Percentiles rank a stretch among this genome's conserved stretches.
Conservation (phyloP, 2,113 vertebrate genomes). For the Macheiramphus alcinus region DNA sequence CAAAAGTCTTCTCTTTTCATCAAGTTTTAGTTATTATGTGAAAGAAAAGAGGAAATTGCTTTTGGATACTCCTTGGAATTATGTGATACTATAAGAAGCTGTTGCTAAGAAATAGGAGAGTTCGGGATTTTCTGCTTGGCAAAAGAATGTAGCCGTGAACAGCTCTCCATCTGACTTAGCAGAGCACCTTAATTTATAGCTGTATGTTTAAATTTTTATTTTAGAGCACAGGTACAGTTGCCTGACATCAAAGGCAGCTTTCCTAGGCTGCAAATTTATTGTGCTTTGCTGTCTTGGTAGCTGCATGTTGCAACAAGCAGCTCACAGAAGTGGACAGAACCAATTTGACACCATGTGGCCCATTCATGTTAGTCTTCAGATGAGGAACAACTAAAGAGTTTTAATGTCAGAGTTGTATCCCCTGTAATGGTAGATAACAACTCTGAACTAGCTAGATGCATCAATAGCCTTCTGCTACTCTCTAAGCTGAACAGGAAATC, state of each 20-base stretch:
- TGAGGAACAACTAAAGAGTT: background rate
- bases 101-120: conserved; percentile 1
- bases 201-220: conserved; percentile 19
- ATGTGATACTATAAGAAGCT: background rate
- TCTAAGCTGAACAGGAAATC: conserved; percentile 60
- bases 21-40: conserved; percentile 13
- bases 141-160: background rate
- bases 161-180: background rate
- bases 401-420: conserved; percentile 2
- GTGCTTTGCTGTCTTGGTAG: background rate
- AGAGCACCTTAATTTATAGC: conserved; percentile 41
- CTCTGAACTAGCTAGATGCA: background rate
- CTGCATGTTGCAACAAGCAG: background rate
- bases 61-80: conserved; percentile 51
- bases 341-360: background rate
- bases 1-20: conserved; percentile 26
- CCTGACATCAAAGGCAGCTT: conserved; percentile 23
- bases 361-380: background rate
- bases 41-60: conserved; percentile 43
- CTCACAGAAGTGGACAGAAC: conserved; percentile 6
- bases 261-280: conserved; percentile 12
- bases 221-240: background rate
- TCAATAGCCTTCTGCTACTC: conserved; percentile 12
- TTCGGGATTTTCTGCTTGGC: conserved; percentile 7
- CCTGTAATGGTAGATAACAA: conserved; percentile 5